phyloP scores from a whole-genome alignment of 2,888 invertebrate species.

The Dryobotodes eremita region DNA sequence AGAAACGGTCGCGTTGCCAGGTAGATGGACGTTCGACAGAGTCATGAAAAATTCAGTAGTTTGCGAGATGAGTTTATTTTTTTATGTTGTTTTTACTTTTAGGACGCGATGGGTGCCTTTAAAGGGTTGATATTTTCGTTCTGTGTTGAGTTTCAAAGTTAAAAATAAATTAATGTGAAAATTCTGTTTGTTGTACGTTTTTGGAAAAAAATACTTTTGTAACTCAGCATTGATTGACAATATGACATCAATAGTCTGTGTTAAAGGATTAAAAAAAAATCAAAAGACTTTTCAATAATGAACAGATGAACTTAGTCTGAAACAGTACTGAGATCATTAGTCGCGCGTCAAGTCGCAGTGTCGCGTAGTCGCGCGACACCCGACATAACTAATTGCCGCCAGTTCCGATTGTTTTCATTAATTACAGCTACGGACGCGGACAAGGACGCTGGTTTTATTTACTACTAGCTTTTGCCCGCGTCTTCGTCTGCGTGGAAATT shows the following conservation, averaged over 20 bases:
- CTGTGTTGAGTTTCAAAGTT: slow-evolving; percentile 30
- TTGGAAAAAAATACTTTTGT: not conserved
- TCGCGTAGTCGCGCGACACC: slow-evolving; percentile 35
- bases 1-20: slow-evolving; percentile 72
- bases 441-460: slow-evolving; percentile 53
- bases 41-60: slow-evolving; percentile 68
- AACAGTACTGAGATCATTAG: slow-evolving; percentile 28
- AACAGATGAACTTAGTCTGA: slow-evolving; percentile 13
- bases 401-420: slow-evolving; percentile 60
- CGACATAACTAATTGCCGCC: slow-evolving; percentile 53
- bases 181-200: slow-evolving; percentile 10
- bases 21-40: slow-evolving; percentile 39
- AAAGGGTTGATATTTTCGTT: slow-evolving; percentile 41
- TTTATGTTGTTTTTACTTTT: slow-evolving; percentile 63
- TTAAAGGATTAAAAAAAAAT: not conserved
- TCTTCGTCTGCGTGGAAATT: too few relatives aligned
- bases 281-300: slow-evolving; percentile 4
- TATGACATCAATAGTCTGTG: not conserved
- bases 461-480: not conserved
- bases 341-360: slow-evolving; percentile 49
- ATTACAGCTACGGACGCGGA: slow-evolving; percentile 46
- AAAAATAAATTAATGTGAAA: slow-evolving; percentile 28
- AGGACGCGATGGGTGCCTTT: slow-evolving; percentile 23
- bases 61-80: slow-evolving; percentile 63
- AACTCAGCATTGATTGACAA: not conserved